Evolutionary conservation across 2,797 vertebrate species (phyloP).

Genomic region (Brachyrhaphis roseni): DNA sequence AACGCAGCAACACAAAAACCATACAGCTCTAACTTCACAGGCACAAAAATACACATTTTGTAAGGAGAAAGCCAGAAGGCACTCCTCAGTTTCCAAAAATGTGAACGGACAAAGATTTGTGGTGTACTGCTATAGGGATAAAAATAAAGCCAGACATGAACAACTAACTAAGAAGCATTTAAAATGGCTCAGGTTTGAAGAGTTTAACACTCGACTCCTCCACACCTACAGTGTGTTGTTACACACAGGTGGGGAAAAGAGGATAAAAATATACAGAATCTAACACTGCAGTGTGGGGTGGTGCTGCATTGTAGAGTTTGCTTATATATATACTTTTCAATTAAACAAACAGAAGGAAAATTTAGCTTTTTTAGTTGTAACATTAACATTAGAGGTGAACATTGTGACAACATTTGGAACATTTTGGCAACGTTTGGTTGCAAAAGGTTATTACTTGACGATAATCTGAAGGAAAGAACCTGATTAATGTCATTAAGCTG

Average conservation of each 20-base stretch:
- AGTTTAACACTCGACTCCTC: background rate
- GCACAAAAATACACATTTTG: slow-evolving; percentile 44
- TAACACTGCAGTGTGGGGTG: background rate
- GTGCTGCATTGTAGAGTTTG: background rate
- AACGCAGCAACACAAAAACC: slow-evolving; percentile 29
- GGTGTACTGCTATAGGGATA: background rate
- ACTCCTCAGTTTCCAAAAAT: background rate
- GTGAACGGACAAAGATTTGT: background rate
- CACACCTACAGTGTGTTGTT: background rate
- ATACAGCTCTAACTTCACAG: slow-evolving; percentile 24
- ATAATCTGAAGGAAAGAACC: background rate
- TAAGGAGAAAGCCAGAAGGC: slow-evolving; percentile 24
- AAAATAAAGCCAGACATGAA: background rate
- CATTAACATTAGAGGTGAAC: background rate
- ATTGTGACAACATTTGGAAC: background rate
- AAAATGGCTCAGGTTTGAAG: background rate
- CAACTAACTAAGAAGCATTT: background rate
- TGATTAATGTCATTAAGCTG: too few species aligned
- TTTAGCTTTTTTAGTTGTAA: background rate
- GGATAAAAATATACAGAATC: background rate
- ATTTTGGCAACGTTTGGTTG: too few species aligned
- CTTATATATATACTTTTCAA: background rate
- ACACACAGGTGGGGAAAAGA: background rate
- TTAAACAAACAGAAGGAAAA: background rate
- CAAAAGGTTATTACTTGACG: too few species aligned